phyloP scores from a whole-genome alignment of 2,797 vertebrate species.

The Takifugu rubripes region DNA sequence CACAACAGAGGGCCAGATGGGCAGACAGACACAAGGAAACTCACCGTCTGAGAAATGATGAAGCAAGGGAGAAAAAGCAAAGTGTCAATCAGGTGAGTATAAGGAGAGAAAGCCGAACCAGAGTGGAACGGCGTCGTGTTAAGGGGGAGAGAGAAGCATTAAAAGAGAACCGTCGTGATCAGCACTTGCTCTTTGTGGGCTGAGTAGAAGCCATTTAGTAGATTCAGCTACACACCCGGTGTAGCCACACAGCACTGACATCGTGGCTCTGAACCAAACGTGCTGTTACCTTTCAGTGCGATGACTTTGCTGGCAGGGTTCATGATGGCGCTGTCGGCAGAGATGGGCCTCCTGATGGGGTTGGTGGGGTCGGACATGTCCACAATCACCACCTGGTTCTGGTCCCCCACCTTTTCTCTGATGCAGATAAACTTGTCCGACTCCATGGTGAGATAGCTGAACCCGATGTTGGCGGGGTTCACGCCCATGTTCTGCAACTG shows the following conservation, averaged over 20 bases:
- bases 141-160: constrained; percentile 55
- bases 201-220: constrained; percentile 49
- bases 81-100: constrained; percentile 61
- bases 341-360: constrained; percentile 86
- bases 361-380: constrained; percentile 86
- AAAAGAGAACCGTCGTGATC: constrained; percentile 68
- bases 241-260: constrained; percentile 19
- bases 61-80: constrained; percentile 69
- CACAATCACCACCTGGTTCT: constrained; percentile 90
- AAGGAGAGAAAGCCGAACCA: constrained; percentile 45
- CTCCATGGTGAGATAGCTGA: constrained; percentile 94
- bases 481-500: constrained; percentile 93
- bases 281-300: constrained; percentile 85
- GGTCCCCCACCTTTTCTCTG: constrained; percentile 89
- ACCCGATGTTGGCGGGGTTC: constrained; percentile 89
- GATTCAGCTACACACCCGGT: constrained; percentile 18
- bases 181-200: constrained; percentile 54
- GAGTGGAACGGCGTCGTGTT: constrained; percentile 21
- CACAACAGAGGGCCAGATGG: constrained; percentile 49
- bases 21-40: constrained; percentile 58
- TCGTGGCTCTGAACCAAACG: neutral
- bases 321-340: constrained; percentile 93
- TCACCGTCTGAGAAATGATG: constrained; percentile 73
- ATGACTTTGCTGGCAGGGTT: constrained; percentile 93
- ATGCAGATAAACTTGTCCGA: constrained; percentile 94